These are phyloP conservation scores for Zosterops hypoxanthus DNA, from an alignment of 2,113 vertebrate species.

Conservation along the genomic window DNA sequence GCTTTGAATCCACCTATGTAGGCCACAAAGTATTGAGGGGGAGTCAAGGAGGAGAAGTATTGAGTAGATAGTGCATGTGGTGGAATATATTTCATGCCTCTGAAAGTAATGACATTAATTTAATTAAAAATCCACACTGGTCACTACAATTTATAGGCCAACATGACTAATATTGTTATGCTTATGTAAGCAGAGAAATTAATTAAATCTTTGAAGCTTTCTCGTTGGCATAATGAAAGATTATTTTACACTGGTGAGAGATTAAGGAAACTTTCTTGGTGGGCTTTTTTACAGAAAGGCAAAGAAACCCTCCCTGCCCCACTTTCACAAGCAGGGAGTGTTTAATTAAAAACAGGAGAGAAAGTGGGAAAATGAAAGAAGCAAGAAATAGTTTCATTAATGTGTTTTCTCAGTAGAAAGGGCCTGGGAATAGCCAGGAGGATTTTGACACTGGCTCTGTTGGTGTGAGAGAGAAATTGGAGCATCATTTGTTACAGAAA, in stretches of 20 bases:
- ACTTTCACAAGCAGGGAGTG: not conserved
- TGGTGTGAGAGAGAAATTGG: not conserved
- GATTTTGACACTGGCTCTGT: not conserved
- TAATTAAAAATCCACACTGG: constrained; percentile 52
- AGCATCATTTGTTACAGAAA: not conserved
- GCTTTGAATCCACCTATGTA: not conserved
- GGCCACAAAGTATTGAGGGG: not conserved
- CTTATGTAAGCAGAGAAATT: constrained; percentile 65
- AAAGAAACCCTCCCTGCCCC: not conserved
- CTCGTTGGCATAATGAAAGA: not conserved
- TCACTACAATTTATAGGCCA: constrained; percentile 26
- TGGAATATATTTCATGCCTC: constrained; percentile 41
- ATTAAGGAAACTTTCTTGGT: constrained; percentile 49
- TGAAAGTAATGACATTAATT: constrained; percentile 34
- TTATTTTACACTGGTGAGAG: constrained; percentile 31
- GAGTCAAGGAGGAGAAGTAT: not conserved
- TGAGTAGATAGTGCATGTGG: not conserved
- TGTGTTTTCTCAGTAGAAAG: not conserved
- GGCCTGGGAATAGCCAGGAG: not conserved
- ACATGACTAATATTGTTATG: constrained; percentile 43
- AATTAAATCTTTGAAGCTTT: constrained; percentile 56
- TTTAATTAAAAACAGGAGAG: constrained; percentile 42
- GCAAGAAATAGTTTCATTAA: constrained; percentile 3
- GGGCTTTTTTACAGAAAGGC: constrained; percentile 1
- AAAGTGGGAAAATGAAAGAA: constrained; percentile 17